Base-by-base conservation (phyloP, 2,797 vertebrate species). In the Pangasius macronema region DNA sequence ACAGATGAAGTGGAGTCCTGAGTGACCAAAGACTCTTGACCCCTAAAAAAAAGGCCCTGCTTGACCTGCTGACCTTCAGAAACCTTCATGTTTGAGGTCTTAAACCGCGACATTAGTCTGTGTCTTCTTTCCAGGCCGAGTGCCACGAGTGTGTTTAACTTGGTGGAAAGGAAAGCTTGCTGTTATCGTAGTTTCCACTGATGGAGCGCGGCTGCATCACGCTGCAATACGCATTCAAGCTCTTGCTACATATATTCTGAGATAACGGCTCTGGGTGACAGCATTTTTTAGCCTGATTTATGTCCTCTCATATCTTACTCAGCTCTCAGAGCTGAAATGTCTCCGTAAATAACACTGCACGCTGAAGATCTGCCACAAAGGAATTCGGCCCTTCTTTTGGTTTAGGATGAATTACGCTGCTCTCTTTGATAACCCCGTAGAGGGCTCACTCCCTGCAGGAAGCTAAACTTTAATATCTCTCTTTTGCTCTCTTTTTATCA, bases 201-300 rank as follows among this genome's bases (percentile, higher is more conserved):
- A 3, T 51, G 75, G 68, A 80, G 36, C 61, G 22, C 80, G 70
- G 87, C 88, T 80, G 33, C 65, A 87, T n/a, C 49, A 83, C 85
- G 87, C 88, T 88, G 84, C 87, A 83, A 30, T 57, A 22, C 85
- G 86, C 55, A 36, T 39, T 82, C 85, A 57, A 51, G 89, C 57
- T 84, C 46, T 65, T 63, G 67, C 63, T 59, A 89, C 85, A 86
- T 79, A 85, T 83, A 85, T 81, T 87, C 86, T 39, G 55, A 91
- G 91, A 94, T 88, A 90, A 91, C 92, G 72, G 90, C 91, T 85
- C 86, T 90, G 87, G 88, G 85, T 85, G 90, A 92, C 87, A 90
- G 92, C 91, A 8, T 82, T 91, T 94, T 92, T 93, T 93, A 89
- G 85, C 53, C 92, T 94, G 92, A 94, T 95, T 95, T 94, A 95